phyloP scores from a whole-genome alignment of 64 coral and sea anemone genomes.

The Porites lutea region DNA sequence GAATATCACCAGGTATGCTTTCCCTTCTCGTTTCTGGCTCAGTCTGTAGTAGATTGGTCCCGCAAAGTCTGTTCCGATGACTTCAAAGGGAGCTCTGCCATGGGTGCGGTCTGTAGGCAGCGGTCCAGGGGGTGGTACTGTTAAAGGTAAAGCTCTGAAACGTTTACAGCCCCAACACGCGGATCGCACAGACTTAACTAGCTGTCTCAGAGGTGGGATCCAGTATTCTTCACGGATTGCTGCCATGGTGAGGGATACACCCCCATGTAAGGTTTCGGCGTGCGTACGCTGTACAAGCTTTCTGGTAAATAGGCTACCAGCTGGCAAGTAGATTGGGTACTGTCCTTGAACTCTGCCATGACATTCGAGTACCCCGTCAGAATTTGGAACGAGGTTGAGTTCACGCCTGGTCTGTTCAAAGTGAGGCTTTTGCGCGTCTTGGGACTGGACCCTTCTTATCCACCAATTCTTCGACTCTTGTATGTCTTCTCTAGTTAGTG shows the following conservation, averaged over 20 bases:
- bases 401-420: slow-evolving; percentile 12
- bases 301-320: slow-evolving; percentile 22
- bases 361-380: slow-evolving; percentile 45
- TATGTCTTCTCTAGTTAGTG: slow-evolving; percentile 51
- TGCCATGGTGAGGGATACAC: slow-evolving; percentile 48
- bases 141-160: too few relatives aligned
- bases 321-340: slow-evolving; percentile 39
- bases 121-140: slow-evolving; percentile 49
- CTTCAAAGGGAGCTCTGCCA: too few relatives aligned
- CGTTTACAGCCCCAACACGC: too few relatives aligned
- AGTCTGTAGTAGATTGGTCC: slow-evolving; percentile 46
- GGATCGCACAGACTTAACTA: too few relatives aligned
- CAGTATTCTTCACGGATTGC: too few relatives aligned
- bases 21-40: slow-evolving; percentile 34
- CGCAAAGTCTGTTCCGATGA: too few relatives aligned
- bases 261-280: slow-evolving; percentile 48
- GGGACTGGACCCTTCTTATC: slow-evolving; percentile 30
- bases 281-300: slow-evolving; percentile 36
- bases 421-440: slow-evolving; percentile 25
- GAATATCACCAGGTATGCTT: slow-evolving; percentile 64
- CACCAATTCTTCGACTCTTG: slow-evolving; percentile 42
- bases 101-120: slow-evolving; percentile 36
- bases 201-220: slow-evolving; percentile 43
- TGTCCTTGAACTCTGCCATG: slow-evolving; percentile 50
- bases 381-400: slow-evolving; percentile 29